Base-by-base conservation (phyloP, 2,113 vertebrate genomes). In the Aspidoscelis tigris region DNA sequence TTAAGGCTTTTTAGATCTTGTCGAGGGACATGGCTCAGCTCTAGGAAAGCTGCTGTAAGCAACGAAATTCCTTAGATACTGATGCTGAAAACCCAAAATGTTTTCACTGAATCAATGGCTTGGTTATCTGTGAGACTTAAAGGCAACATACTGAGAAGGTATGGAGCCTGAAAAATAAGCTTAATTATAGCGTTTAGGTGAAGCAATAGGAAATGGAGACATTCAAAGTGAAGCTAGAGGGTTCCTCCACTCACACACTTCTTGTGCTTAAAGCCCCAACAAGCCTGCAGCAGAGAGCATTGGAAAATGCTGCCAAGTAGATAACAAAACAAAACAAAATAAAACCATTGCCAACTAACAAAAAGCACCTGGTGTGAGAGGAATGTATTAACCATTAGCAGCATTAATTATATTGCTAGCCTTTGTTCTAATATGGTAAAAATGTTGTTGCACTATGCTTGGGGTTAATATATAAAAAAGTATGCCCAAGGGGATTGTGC, bases 161-260 rank as follows among this genome's bases (percentile, higher is more conserved):
- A 2, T 80, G 50, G 77, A 50, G 86, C 58, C 78, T 41, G 68
- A 85, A 91, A 91, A 87, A 88, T 83, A 82, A 20, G 21, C 26
- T 82, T 86, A 87, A 92, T 92, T 88, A 84, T 64, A 81, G 55
- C 84, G 85, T 84, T 93, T 89, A 87, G 26, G n/a, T 77, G 88
- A 84, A 89, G 76, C 33, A 20, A 18, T 76, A 24, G 84, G 33
- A 76, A 80, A 84, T 53, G 5, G 3, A 78, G 50, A 44, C 21
- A 80, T 44, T 76, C 41, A 81, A 85, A 93, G 84, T 41, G 89
- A 93, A 91, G 41, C 47, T 44, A 81, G 88, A 79, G 21, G 87
- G 89, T 93, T 92, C 89, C 1, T 33, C 33, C 33, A 33, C 33
- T 33, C 33, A 33, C 33, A 33, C 33, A 14, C 73, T 89, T 91